These are phyloP conservation scores for Tortrix viridana DNA, from an alignment of 2,888 invertebrate species.

Conservation along the genomic window DNA sequence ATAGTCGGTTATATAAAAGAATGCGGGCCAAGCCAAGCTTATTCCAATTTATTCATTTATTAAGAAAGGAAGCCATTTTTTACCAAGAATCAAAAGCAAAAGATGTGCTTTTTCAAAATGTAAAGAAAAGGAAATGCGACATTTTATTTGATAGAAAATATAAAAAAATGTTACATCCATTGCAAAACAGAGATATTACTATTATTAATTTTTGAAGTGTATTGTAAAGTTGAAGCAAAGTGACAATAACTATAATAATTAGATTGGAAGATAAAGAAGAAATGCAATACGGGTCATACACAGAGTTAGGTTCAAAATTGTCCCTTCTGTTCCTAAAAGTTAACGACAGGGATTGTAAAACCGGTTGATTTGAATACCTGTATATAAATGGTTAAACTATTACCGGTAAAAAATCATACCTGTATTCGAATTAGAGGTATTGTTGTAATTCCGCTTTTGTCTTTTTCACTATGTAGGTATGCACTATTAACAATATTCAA, in stretches of 20 bases:
- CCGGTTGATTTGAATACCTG: no score
- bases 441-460: no score
- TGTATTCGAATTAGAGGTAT: no score
- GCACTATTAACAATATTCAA: no score
- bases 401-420: no score
- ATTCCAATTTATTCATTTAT: constrained; percentile 20
- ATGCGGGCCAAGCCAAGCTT: constrained; percentile 23
- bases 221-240: constrained; percentile 22
- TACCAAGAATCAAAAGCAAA: constrained; percentile 22
- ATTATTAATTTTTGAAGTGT: constrained; percentile 19
- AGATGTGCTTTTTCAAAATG: constrained; percentile 19
- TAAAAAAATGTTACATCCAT: constrained; percentile 20
- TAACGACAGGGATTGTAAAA: no score
- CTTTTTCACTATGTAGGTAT: no score
- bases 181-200: constrained; percentile 18
- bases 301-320: no score
- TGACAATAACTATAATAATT: constrained; percentile 19
- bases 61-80: constrained; percentile 22
- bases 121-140: constrained; percentile 15
- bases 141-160: constrained; percentile 21
- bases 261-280: constrained; percentile 12
- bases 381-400: no score
- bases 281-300: no score
- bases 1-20: constrained; percentile 24
- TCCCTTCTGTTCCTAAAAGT: no score